phyloP scores from a whole-genome alignment of 1,140 invertebrate genomes.

The Daktulosphaira vitifoliae region DNA sequence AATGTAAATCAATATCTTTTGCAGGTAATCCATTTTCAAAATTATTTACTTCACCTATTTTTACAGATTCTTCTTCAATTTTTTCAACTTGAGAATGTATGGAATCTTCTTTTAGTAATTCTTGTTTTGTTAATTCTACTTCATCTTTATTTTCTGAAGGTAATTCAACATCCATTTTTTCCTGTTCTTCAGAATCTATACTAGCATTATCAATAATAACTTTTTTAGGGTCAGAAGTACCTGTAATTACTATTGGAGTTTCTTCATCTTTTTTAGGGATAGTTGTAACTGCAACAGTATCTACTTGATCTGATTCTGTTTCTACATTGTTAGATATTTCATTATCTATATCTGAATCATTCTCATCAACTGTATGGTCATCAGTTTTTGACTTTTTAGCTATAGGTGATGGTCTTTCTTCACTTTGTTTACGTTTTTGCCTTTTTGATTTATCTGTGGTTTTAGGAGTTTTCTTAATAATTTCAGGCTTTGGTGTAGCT shows the following conservation, averaged over 20 bases:
- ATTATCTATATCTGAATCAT: too few relatives aligned
- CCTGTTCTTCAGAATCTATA: not conserved
- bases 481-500: not conserved
- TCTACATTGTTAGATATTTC: too few relatives aligned
- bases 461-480: not conserved
- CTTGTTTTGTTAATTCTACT: not conserved
- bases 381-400: conserved; percentile 13
- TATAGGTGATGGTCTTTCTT: not conserved
- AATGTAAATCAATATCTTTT: too few relatives aligned
- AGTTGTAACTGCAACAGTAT: too few relatives aligned
- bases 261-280: too few relatives aligned
- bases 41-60: not conserved
- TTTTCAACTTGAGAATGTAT: not conserved
- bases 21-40: too few relatives aligned
- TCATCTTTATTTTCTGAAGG: not conserved
- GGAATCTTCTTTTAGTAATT: not conserved
- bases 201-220: too few relatives aligned
- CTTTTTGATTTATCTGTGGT: conserved; percentile 10
- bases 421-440: conserved; percentile 8
- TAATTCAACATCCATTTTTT: not conserved
- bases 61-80: not conserved
- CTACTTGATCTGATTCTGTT: too few relatives aligned
- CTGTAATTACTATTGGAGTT: too few relatives aligned
- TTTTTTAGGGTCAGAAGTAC: not conserved
- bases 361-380: not conserved